Percentiles rank a stretch among this genome's conserved stretches.
These are phyloP conservation scores for Barbus barbus DNA, from an alignment of 2,113 vertebrate species.

Conservation along the genomic window DNA sequence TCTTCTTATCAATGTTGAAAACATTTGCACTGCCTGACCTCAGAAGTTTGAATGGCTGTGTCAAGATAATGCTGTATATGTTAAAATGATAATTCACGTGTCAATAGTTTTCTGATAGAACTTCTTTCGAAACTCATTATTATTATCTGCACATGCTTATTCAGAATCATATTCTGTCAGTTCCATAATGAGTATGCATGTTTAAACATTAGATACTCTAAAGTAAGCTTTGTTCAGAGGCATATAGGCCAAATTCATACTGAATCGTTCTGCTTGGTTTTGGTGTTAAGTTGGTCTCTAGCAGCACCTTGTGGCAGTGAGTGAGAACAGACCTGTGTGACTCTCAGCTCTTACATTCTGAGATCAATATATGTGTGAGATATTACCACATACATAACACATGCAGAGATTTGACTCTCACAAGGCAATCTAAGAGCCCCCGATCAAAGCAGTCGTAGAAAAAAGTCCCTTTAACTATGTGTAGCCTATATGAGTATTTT, in stretches of 20 bases:
- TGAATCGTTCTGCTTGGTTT: conserved; percentile 45
- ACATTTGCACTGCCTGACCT: not conserved
- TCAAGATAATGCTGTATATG: not conserved
- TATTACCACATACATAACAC: not conserved
- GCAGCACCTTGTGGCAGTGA: conserved; percentile 94
- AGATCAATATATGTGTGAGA: not conserved
- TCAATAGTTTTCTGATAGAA: not conserved
- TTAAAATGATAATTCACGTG: not conserved
- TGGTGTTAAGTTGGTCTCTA: conserved; percentile 83
- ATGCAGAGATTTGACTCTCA: not conserved
- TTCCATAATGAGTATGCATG: not conserved
- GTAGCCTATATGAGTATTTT: not conserved
- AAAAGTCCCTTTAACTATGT: not conserved
- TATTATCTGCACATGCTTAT: not conserved
- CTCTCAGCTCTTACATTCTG: not conserved
- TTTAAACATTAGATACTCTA: not conserved
- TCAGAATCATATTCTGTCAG: not conserved
- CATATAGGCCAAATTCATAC: not conserved
- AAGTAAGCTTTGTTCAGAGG: not conserved
- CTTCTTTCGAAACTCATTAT: not conserved
- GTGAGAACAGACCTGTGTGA: conserved; percentile 63
- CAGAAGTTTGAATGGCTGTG: not conserved
- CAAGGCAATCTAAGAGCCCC: not conserved
- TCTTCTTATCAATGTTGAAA: not conserved
- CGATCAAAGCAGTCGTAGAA: not conserved